These are phyloP conservation scores for Trematomus loennbergii DNA, from an alignment of 2,113 vertebrate genomes.

Conservation along the genomic window DNA sequence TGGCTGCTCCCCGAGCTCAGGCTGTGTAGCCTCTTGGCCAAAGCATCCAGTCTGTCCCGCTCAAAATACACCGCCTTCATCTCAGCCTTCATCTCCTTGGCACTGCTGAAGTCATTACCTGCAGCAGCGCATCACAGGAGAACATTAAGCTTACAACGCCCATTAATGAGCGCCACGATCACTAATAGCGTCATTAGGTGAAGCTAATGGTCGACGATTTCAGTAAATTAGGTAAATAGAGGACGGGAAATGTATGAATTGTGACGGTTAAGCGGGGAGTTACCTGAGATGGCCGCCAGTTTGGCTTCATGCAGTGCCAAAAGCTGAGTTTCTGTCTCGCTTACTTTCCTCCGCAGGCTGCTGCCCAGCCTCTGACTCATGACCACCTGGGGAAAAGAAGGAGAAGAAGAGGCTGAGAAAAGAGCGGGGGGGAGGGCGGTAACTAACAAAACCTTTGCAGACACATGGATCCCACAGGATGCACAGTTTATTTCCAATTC, in stretches of 20 bases:
- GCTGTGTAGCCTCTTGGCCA: conserved; percentile 83
- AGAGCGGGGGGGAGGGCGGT: conserved; percentile 16
- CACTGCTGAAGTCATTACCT: conserved; percentile 90
- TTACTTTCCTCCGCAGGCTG: conserved; percentile 88
- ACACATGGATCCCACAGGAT: conserved; percentile 71
- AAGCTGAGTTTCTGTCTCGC: conserved; percentile 89
- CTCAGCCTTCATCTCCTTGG: conserved; percentile 89
- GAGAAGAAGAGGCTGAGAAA: conserved; percentile 20
- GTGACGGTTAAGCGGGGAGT: conserved; percentile 13
- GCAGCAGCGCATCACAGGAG: conserved; percentile 40
- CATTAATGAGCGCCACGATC: conserved; percentile 61
- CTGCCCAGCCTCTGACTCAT: conserved; percentile 88
- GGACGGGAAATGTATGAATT: conserved; percentile 22
- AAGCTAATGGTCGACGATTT: conserved; percentile 45
- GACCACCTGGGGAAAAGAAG: conserved; percentile 85
- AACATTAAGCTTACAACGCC: conserved; percentile 48
- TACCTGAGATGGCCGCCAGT: conserved; percentile 86
- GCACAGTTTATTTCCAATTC: conserved; percentile 65
- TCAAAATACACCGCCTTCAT: conserved; percentile 86
- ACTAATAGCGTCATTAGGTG: conserved; percentile 64
- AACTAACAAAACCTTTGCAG: conserved; percentile 69
- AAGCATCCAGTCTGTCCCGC: conserved; percentile 86
- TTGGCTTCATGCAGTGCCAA: conserved; percentile 90
- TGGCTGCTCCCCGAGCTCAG: conserved; percentile 82
- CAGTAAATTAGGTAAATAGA: conserved; percentile 62